Percentiles rank a stretch among this genome's conserved stretches.
Evolutionary conservation across 2,888 invertebrate species (phyloP).

Genomic region (Tachina fera): DNA sequence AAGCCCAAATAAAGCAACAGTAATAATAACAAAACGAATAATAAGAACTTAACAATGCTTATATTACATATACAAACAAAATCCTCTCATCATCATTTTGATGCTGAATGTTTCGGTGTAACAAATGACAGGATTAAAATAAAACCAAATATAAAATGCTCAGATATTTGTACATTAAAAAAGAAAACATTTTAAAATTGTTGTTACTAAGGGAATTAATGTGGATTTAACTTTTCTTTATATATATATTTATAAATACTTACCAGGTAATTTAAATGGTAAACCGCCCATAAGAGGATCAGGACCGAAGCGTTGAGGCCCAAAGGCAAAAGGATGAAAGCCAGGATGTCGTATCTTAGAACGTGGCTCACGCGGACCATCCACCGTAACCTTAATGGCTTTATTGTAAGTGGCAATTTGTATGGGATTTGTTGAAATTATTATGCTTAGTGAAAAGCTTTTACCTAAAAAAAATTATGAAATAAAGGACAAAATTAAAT

Average conservation of each 20-base stretch:
- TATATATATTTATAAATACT: conserved; percentile 75
- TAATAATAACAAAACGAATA: conserved; percentile 19
- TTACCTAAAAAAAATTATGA: conserved; percentile 89
- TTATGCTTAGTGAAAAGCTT: conserved; percentile 98
- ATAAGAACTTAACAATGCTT: conserved; percentile 41
- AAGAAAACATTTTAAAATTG: conserved; percentile 6
- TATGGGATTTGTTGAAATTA: conserved; percentile 95
- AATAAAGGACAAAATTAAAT: not conserved
- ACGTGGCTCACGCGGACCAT: conserved; percentile 98
- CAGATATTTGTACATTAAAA: not conserved
- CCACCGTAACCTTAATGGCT: conserved; percentile 99
- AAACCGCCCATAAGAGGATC: conserved; percentile 90
- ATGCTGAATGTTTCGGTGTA: conserved; percentile 57
- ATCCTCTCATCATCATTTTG: conserved; percentile 46
- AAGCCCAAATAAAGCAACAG: conserved; percentile 34
- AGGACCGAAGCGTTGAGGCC: conserved; percentile 91
- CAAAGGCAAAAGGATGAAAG: conserved; percentile 95
- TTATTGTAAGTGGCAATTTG: conserved; percentile 98
- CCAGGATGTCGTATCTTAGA: conserved; percentile 95
- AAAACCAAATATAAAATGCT: conserved; percentile 23
- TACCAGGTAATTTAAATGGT: conserved; percentile 94
- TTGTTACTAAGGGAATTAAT: conserved; percentile 68
- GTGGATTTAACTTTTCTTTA: conserved; percentile 28
- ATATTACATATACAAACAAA: conserved; percentile 22
- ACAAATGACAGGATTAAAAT: conserved; percentile 58